Evolutionary conservation across 2,888 invertebrate species (phyloP), one percentile per base, ranked within the genome.

Genomic region (Cistogaster globosa): DNA sequence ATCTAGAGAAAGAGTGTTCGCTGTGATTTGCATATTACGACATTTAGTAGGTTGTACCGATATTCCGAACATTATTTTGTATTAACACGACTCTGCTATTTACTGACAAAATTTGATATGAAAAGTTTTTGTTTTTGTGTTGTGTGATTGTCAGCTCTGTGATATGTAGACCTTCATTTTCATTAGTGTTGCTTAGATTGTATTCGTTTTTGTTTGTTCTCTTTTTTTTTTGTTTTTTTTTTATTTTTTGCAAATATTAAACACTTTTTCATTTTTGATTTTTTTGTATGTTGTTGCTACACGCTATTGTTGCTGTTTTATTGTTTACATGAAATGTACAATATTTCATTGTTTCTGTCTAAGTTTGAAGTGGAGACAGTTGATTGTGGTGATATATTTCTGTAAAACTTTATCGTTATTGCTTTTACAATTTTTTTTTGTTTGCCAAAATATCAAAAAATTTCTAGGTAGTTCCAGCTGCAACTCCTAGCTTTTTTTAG

Each of bases 301-400:
- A 38, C 38, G 38, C 18, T 71, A 67, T 36, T 72, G 71, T 69
- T 86, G 26, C 26, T 26, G 71, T 79, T 79, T 75, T 71, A 76
- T 79, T 83, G 79, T 83, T 75, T 75, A 86, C 79, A 75, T 69
- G 63, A 38, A 60, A 55, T 48, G 38, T 42, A 62, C 71, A 83
- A 82, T 79, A 79, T 82, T 71, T 83, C 55, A 86, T 83, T 38
- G 68, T 84, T 84, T 58, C 57, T 78, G 53, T 65, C 45, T 20
- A 69, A 75, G 53, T 62, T 75, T 53, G 48, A 20, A 55, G 36
- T 75, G 68, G n/a, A 36, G 58, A 68, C 68, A 48, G 48, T 48
- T 48, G 48, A 48, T 12, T 42, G 42, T 42, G 36, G 51, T 55
- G 62, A 63, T 75, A 75, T 57, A 63, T 69, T 69, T 81, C 16